Evolutionary conservation across 2,888 invertebrate genomes (phyloP).

Genomic region (Polyploca ridens): DNA sequence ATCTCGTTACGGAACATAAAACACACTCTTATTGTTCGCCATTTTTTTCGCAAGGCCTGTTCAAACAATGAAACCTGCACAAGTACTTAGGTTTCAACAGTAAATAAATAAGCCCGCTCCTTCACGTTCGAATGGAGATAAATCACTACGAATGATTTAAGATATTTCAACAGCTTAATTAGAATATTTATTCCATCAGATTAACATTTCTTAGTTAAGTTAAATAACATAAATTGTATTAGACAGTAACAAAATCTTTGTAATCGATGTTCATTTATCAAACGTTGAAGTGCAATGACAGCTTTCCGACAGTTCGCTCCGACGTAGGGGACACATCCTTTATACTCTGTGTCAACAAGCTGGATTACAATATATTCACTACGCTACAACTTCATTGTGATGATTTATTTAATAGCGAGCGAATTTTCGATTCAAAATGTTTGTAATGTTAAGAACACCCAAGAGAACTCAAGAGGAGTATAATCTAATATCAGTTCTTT

Average conservation of each 20-base stretch:
- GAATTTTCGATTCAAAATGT: background rate
- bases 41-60: conserved; percentile 71
- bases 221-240: background rate
- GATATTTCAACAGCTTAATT: background rate
- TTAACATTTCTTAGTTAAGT: too few species aligned
- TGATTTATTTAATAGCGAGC: conserved; percentile 19
- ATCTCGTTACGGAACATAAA: conserved; percentile 79
- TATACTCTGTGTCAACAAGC: conserved; percentile 57
- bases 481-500: background rate
- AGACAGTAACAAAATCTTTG: background rate
- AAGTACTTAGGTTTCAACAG: conserved; percentile 38
- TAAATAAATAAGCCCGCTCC: conserved; percentile 43
- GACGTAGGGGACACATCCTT: conserved; percentile 44
- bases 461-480: conserved; percentile 9
- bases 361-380: conserved; percentile 50
- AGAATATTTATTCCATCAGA: background rate
- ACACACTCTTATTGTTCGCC: conserved; percentile 67
- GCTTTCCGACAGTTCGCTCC: conserved; percentile 26
- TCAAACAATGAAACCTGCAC: conserved; percentile 64
- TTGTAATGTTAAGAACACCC: background rate
- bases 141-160: conserved; percentile 16
- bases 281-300: conserved; percentile 16
- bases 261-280: conserved; percentile 15
- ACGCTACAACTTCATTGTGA: conserved; percentile 25
- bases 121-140: conserved; percentile 37